Base-by-base conservation (phyloP, 2,113 vertebrate species). In the Illadopsis cleaveri region DNA sequence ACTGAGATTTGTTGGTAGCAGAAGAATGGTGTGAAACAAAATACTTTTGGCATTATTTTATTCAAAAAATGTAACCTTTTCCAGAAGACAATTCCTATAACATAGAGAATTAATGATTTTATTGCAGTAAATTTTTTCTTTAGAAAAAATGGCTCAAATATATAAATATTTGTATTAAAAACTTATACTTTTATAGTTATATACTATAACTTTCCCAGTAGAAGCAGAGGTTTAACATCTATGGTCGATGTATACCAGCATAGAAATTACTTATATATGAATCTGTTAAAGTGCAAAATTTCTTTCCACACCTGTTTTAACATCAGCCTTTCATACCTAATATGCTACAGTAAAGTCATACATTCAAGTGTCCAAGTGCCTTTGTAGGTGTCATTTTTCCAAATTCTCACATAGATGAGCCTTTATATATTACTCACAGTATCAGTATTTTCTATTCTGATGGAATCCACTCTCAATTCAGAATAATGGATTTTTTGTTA, bases 241-340 rank as follows among this genome's bases (percentile, higher is more conserved):
- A 31, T 28, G 28, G 4, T 13, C 2, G 0, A 37, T 58, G 13
- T 15, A 25, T 54, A 25, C 5, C 58, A 60, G 3, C 9, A 51
- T 5, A 62, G 20, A 86, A 76, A 68, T 71, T 83, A 50, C 4
- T 58, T 61, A 25, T 10, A n/a, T 42, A 33, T 53, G 62, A 35
- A 53, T 66, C 6, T 28, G 6, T 45, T 37, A 23, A 58, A 81
- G 42, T 25, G 11, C 2, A 19, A 68, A 91, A 62, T 77, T 87
- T 14, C 12, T 56, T 73, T 14, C 11, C 17, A 6, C 2, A 20
- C 16, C 2, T 45, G 1, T 65, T 56, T 83, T 51, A 50, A 24
- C 9, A 60, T 64, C 20, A 83, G 14, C 8, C 1, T 51, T 91
- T 66, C 15, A 25, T 42, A 38, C 6, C 33, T 50, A 13, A 5